Conservation (phyloP, 2,888 invertebrate species). For the Drosophila mettleri region DNA sequence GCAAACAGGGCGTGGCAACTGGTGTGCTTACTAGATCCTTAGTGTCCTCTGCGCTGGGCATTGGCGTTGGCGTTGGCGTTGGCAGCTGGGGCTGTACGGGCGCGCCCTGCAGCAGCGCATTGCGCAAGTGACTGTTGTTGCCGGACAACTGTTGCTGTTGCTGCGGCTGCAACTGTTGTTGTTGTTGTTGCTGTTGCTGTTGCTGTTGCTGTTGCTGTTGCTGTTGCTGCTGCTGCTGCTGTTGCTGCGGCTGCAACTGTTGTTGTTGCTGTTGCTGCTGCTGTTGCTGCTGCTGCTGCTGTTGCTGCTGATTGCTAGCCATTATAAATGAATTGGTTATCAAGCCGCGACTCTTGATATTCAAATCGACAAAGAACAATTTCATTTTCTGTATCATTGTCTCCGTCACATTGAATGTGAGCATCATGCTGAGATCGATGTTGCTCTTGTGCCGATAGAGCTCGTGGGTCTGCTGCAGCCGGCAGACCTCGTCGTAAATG, state of each 20-base stretch:
- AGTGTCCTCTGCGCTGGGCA: slow-evolving; percentile 40
- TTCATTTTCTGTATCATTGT: slow-evolving; percentile 88
- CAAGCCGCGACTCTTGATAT: slow-evolving; percentile 84
- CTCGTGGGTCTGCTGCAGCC: slow-evolving; percentile 86
- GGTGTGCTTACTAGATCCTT: slow-evolving; percentile 49
- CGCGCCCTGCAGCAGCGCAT: slow-evolving; percentile 82
- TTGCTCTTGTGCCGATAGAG: slow-evolving; percentile 86
- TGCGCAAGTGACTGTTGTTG: slow-evolving; percentile 81
- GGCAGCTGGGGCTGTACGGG: slow-evolving; percentile 38
- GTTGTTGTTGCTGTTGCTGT: too few species aligned
- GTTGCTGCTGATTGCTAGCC: slow-evolving; percentile 38
- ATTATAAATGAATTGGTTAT: slow-evolving; percentile 83
- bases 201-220: slow-evolving; percentile 53
- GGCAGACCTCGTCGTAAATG: slow-evolving; percentile 87
- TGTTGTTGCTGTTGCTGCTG: too few species aligned
- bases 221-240: slow-evolving; percentile 48
- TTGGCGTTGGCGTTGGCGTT: slow-evolving; percentile 7
- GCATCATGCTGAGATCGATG: slow-evolving; percentile 82
- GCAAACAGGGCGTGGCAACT: slow-evolving; percentile 56
- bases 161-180: slow-evolving; percentile 6
- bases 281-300: slow-evolving; percentile 60
- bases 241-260: slow-evolving; percentile 4
- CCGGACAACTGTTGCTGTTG: slow-evolving; percentile 28
- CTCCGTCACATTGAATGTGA: slow-evolving; percentile 87
- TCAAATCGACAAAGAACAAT: slow-evolving; percentile 83